Percentiles rank a stretch among this genome's conserved stretches.
Conservation (phyloP, 2,113 vertebrate species). For the Stictonetta naevosa region DNA sequence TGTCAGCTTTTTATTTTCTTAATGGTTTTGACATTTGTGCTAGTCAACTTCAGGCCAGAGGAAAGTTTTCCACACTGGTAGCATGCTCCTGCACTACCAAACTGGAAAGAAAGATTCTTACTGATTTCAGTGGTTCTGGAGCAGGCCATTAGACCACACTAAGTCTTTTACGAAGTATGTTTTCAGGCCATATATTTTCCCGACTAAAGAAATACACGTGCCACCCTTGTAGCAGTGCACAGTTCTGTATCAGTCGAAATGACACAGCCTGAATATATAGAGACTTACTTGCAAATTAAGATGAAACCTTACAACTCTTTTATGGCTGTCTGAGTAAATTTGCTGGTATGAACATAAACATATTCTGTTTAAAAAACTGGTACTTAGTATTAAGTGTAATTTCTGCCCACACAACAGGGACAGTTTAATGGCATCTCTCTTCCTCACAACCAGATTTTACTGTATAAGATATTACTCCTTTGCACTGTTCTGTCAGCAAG, state of each 20-base stretch:
- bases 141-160: not conserved
- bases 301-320: constrained; percentile 36
- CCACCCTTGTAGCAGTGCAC: not conserved
- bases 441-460: constrained; percentile 4
- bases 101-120: constrained; percentile 4
- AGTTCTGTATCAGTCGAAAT: constrained; percentile 53
- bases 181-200: constrained; percentile 9
- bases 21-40: constrained; percentile 47
- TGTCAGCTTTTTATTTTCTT: constrained; percentile 16
- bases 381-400: constrained; percentile 31
- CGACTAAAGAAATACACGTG: constrained; percentile 51
- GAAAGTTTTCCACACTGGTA: not conserved
- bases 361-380: not conserved
- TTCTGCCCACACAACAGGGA: not conserved
- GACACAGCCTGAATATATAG: constrained; percentile 2
- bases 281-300: constrained; percentile 48
- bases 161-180: constrained; percentile 30
- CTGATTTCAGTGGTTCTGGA: constrained; percentile 10
- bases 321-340: constrained; percentile 33
- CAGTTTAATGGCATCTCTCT: constrained; percentile 36
- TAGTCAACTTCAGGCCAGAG: constrained; percentile 22
- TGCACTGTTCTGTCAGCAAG: constrained; percentile 59
- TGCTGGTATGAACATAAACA: not conserved
- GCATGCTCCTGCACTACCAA: not conserved
- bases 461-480: constrained; percentile 41